These are phyloP conservation scores for Bombus difficillimus DNA, from an alignment of 1,140 invertebrate species.

Conservation along the genomic window DNA sequence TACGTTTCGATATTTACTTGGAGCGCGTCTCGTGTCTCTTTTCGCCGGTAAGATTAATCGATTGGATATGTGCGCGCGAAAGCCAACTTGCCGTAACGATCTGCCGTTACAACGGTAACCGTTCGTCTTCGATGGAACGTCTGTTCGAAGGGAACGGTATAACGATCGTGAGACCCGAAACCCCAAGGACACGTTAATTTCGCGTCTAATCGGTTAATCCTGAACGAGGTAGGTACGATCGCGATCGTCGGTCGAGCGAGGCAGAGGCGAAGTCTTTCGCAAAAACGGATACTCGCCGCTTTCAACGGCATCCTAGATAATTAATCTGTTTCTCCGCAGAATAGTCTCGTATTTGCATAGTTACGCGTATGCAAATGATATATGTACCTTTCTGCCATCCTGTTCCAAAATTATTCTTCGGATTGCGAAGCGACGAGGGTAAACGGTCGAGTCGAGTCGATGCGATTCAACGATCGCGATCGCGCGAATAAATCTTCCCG, in stretches of 20 bases:
- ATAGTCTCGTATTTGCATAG: slow-evolving; percentile 44
- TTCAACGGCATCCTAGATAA: slow-evolving; percentile 25
- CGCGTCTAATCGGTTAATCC: slow-evolving; percentile 11
- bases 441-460: background rate
- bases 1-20: too few species aligned
- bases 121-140: background rate
- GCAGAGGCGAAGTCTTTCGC: background rate
- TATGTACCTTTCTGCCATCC: slow-evolving; percentile 4
- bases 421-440: slow-evolving; percentile 21
- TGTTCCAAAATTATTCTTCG: slow-evolving; percentile 57
- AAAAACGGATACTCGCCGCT: slow-evolving; percentile 26
- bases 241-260: background rate
- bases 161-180: too few species aligned
- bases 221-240: too few species aligned
- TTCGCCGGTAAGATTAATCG: too few species aligned
- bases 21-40: fast-evolving
- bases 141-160: too few species aligned
- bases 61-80: too few species aligned
- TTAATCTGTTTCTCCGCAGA: slow-evolving; percentile 55
- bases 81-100: too few species aligned
- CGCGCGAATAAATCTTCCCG: slow-evolving; percentile 48
- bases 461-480: slow-evolving; percentile 13
- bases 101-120: too few species aligned
- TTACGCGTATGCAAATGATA: slow-evolving; percentile 53
- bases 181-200: background rate